A percentile compares a stretch with the other conserved stretches of the same genome.
phyloP scores from a whole-genome alignment of 2,797 vertebrate species.

The Pterois miles region DNA sequence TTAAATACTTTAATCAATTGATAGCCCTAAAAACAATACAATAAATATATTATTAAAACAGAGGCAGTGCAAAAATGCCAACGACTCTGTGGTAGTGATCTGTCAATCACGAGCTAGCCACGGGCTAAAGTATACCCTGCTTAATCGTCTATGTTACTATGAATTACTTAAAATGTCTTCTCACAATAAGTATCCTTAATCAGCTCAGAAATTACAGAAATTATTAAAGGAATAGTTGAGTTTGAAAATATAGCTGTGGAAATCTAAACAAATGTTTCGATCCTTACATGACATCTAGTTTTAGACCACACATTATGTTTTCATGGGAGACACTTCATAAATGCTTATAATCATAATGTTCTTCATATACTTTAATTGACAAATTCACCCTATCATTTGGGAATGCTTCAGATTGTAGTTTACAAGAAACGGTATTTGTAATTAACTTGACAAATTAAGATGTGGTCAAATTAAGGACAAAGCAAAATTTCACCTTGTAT shows the following conservation, averaged over 20 bases:
- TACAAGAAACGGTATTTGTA: not conserved
- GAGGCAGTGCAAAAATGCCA: too few relatives aligned
- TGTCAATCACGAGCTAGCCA: too few relatives aligned
- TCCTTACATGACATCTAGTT: not conserved
- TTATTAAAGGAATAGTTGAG: not conserved
- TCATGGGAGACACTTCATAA: not conserved
- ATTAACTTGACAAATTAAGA: not conserved
- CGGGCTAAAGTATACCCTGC: too few relatives aligned
- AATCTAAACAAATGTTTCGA: not conserved
- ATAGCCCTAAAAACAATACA: too few relatives aligned
- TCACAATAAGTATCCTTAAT: too few relatives aligned
- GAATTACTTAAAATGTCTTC: too few relatives aligned
- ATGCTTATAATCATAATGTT: not conserved
- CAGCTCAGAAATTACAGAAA: not conserved
- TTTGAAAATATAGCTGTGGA: not conserved
- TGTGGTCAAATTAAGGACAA: not conserved
- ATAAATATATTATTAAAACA: too few relatives aligned
- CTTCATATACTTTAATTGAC: not conserved
- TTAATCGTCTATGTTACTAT: too few relatives aligned
- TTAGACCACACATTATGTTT: not conserved
- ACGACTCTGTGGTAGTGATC: too few relatives aligned
- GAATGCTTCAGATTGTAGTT: not conserved
- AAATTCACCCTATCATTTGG: not conserved
- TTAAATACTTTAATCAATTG: too few relatives aligned
- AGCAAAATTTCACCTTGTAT: not conserved